Conservation (phyloP, 2,888 invertebrate species). For the Metopia argyrocephala region DNA sequence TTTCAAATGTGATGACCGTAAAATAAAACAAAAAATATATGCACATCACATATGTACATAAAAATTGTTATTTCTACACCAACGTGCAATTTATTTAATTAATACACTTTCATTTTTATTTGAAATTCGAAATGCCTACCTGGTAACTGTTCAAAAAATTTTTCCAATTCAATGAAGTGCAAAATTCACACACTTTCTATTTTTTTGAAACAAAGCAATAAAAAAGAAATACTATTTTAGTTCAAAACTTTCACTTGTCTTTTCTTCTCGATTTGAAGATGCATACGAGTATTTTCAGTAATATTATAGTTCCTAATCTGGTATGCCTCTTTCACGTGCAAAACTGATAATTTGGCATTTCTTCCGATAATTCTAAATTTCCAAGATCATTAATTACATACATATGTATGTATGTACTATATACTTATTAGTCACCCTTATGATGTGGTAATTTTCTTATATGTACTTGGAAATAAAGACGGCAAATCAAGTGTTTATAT, state of each 20-base stretch:
- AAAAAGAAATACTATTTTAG: background rate
- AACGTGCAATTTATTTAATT: slow-evolving; percentile 25
- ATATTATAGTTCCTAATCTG: no score
- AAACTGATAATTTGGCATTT: no score
- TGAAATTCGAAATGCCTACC: background rate
- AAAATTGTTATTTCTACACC: background rate
- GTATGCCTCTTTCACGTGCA: no score
- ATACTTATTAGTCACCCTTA: no score
- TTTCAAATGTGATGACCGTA: background rate
- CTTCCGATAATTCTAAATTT: no score
- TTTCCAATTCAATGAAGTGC: slow-evolving; percentile 22
- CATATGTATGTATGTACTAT: no score
- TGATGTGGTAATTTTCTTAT: no score
- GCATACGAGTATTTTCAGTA: background rate
- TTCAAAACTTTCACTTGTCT: slow-evolving; percentile 48
- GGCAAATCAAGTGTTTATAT: no score
- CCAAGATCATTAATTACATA: background rate
- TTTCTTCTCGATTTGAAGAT: background rate
- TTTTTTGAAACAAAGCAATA: background rate
- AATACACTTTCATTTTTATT: slow-evolving; percentile 48
- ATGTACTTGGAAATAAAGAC: no score
- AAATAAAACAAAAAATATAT: background rate
- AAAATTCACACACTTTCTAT: slow-evolving; percentile 56
- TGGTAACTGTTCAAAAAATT: background rate
- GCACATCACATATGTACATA: background rate